Conservation (phyloP, 2,113 vertebrate genomes). For the Misgurnus anguillicaudatus region DNA sequence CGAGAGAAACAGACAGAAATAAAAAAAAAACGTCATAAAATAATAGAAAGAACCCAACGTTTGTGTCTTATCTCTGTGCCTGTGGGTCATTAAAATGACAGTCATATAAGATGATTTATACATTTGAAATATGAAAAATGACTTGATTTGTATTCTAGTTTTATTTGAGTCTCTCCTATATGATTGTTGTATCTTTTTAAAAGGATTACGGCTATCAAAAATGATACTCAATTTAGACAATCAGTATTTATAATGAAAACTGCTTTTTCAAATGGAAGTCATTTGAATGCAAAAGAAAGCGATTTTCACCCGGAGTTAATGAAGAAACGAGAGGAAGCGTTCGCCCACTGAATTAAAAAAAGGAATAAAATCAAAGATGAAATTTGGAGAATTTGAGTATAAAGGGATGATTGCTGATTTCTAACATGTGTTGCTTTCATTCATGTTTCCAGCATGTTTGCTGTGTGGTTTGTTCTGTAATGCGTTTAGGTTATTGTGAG, state of each 20-base stretch:
- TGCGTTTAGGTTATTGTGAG: slow-evolving; percentile 2
- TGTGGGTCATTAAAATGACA: slow-evolving; percentile 7
- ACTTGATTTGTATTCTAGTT: background rate
- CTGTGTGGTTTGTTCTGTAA: slow-evolving; percentile 1
- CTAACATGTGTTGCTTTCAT: background rate
- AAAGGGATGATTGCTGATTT: background rate
- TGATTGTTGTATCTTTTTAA: slow-evolving; percentile 12
- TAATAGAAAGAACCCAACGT: background rate
- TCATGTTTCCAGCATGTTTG: background rate
- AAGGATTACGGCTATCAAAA: slow-evolving; percentile 35
- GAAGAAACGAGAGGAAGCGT: slow-evolving; percentile 26
- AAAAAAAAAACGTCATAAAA: background rate
- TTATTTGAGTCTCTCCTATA: slow-evolving; percentile 8
- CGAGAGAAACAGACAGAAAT: background rate
- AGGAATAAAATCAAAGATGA: slow-evolving; percentile 5
- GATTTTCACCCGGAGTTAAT: slow-evolving; percentile 28
- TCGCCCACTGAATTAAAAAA: slow-evolving; percentile 6
- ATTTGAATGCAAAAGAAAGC: slow-evolving; percentile 22
- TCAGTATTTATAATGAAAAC: slow-evolving; percentile 36
- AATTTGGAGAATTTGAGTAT: slow-evolving; percentile 17
- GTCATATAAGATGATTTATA: background rate
- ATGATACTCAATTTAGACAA: slow-evolving; percentile 7
- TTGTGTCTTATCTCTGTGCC: background rate
- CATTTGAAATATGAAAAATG: slow-evolving; percentile 34
- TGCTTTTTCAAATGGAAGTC: slow-evolving; percentile 26